Evolutionary conservation across 2,888 invertebrate species (phyloP).

Genomic region (Acleris literana): DNA sequence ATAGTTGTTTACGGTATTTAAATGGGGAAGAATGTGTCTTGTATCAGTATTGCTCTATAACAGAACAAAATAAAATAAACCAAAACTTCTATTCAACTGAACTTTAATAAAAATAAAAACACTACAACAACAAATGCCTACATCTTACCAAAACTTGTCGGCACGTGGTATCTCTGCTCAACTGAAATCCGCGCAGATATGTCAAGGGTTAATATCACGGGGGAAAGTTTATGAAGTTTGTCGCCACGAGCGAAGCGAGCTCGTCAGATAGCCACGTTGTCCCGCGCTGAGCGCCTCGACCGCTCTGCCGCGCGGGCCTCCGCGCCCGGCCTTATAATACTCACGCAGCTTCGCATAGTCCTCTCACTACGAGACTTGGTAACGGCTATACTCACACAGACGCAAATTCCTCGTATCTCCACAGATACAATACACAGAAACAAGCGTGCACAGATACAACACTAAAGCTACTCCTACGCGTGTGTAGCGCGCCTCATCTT

Average conservation of each 20-base stretch:
- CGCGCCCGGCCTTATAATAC: conserved; percentile 66
- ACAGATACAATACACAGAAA: too few species aligned
- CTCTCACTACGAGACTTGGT: not conserved
- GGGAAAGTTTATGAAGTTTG: conserved; percentile 32
- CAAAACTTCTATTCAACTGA: not conserved
- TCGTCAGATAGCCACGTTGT: conserved; percentile 47
- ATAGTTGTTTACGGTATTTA: too few species aligned
- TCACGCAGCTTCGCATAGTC: conserved; percentile 41
- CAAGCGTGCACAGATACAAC: too few species aligned
- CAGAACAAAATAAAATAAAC: conserved; percentile 8
- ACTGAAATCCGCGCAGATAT: conserved; percentile 34
- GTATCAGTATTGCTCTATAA: too few species aligned
- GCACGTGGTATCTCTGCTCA: conserved; percentile 21
- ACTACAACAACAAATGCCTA: not conserved
- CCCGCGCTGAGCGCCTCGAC: conserved; percentile 57
- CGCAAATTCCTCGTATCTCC: too few species aligned
- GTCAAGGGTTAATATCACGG: conserved; percentile 16
- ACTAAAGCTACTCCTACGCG: not conserved
- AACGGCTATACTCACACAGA: too few species aligned
- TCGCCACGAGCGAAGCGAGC: conserved; percentile 49
- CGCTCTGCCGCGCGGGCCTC: conserved; percentile 62
- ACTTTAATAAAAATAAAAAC: conserved; percentile 16
- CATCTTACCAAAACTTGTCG: conserved; percentile 33
- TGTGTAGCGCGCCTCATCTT: not conserved
- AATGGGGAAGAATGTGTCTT: too few species aligned